Base-by-base conservation (phyloP, 2,113 vertebrate genomes). In the Carlito syrichta region DNA sequence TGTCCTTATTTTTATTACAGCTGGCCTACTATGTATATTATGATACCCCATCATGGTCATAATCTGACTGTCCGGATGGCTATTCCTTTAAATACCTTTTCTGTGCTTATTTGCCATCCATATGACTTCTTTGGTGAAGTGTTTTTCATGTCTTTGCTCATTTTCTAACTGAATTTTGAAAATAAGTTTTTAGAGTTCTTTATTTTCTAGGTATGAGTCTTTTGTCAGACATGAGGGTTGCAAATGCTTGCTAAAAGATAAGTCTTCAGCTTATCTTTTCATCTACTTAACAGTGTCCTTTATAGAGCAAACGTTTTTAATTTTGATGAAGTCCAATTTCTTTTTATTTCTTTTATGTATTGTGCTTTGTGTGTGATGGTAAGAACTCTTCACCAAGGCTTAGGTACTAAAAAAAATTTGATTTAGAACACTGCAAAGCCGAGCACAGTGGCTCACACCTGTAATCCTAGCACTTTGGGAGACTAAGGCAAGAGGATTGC, bases 351-450 rank as follows among this genome's bases (percentile, higher is more conserved):
- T 90, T 74, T 74, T 62, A 56, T 82, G 50, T 69, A 50, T 77
- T 27, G 6, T 85, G 50, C 14, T 68, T 74, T 95, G 71, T n/a
- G 73, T 92, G 52, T 43, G 38, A 82, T 2, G 6, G 82, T 92
- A 76, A 81, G 48, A 94, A 89, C 14, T 35, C n/a, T 54, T 74
- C 52, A 76, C 40, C 45, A 86, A 92, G 40, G 10, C 62, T 58
- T 43, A 92, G 17, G 25, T 63, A 0, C 62, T 11, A 1, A 52
- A 48, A 71, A 40, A 77, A 43, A 63, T 22, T 90, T 74, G 30
- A 91, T 56, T 88, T 78, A 71, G 86, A 91, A 48, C 40, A 91
- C 32, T 76, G 25, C 22, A 85, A n/a, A n/a, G n/a, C n/a, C n/a
- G n/a, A n/a, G n/a, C n/a, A n/a, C n/a, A n/a, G n/a, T n/a, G n/a